Base-by-base conservation (phyloP, 1,140 invertebrate species). In the Caligus rogercresseyi region DNA sequence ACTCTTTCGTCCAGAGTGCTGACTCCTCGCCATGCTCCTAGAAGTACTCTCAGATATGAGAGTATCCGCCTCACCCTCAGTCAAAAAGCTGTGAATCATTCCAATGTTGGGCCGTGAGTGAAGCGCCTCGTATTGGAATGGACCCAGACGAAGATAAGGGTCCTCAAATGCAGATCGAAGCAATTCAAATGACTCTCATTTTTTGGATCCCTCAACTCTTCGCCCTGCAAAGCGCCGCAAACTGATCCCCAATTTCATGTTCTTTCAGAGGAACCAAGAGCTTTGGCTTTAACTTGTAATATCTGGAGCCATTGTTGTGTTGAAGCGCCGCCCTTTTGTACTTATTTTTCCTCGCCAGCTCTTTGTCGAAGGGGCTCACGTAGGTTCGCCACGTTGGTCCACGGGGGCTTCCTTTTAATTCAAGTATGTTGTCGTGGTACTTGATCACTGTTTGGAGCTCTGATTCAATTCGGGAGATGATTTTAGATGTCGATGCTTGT, bases 71-170 rank as follows among this genome's bases (percentile, higher is more conserved):
- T 80, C 77, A 14, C 65, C 64, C 21, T 75, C 71, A 2, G 71
- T 73, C 15, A 80, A 69, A 26, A 79, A 70, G 66, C 79, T 71
- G 67, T 79, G 76, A 67, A 74, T 74, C 16, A 78, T 63, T 0
- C 75, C 72, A 53, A 80, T 72, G 66, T 71, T 74, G 7, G 79
- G 79, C 21, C 76, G 69, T 11, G 72, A 64, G 60, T 75, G 73
- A 51, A 74, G 65, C 16, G 74, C 71, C 69, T 80, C 79, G 64
- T 78, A 70, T 67, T 76, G 78, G 1, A 77, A 69, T 3, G 79
- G 79, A 21, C 69, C 69, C 2, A 80, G 66, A 0, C 72, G 61
- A 14, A 79, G 67, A 43, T 72, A 72, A 1, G 77, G 75, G 67
- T 62, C 24, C 20, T 62, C 20, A 43, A 54, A 62, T 62, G 60